Conservation (phyloP, 2,888 invertebrate species). For the Diplazon laetatorius region DNA sequence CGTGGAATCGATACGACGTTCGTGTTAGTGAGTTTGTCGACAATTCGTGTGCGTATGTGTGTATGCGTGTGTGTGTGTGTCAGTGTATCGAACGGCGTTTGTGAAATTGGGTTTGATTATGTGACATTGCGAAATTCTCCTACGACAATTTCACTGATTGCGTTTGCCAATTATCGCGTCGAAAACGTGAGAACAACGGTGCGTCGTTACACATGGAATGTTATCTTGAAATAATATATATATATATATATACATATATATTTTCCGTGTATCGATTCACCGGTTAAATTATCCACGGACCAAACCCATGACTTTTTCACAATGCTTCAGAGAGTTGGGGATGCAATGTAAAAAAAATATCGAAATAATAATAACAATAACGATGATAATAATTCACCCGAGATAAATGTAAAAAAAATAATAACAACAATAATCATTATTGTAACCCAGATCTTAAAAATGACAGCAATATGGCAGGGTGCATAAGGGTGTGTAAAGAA, state of each 20-base stretch:
- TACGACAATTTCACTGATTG: conserved; percentile 47
- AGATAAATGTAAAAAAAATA: conserved; percentile 8
- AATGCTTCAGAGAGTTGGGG: not conserved
- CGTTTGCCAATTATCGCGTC: conserved; percentile 46
- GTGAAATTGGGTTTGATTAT: conserved; percentile 46
- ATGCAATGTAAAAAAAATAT: not conserved
- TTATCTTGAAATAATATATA: not conserved
- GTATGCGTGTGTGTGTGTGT: not conserved
- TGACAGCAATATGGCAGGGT: not conserved
- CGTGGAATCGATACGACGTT: conserved; percentile 40
- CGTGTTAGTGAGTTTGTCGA: conserved; percentile 48
- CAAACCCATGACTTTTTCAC: not conserved
- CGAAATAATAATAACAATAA: conserved; percentile 35
- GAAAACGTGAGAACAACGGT: conserved; percentile 21
- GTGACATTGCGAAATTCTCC: conserved; percentile 37
- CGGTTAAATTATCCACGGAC: not conserved
- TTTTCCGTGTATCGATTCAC: not conserved
- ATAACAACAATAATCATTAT: conserved; percentile 46
- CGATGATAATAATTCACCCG: not conserved
- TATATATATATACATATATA: not conserved
- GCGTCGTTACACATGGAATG: not conserved
- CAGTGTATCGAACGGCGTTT: conserved; percentile 14
- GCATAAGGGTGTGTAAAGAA: conserved; percentile 36
- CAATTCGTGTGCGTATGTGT: not conserved
- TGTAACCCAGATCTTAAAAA: conserved; percentile 55